Percentiles rank a stretch among this genome's conserved stretches.
Conservation (phyloP, 2,888 invertebrate genomes). For the Scelioninae gen. 1 region DNA sequence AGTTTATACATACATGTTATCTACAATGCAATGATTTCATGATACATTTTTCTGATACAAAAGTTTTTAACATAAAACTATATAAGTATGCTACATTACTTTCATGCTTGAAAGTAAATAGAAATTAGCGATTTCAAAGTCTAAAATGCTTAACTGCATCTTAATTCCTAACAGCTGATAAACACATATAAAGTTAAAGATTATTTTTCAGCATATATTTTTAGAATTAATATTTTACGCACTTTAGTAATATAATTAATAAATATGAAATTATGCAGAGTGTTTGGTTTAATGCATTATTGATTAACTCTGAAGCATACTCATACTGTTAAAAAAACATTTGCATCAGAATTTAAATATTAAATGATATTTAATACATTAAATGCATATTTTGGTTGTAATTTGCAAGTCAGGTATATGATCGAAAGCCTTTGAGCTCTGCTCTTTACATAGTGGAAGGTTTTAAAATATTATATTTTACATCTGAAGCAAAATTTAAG, state of each 20-base stretch:
- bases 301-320: not conserved
- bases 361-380: slow-evolving; percentile 60
- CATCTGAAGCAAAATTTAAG: slow-evolving; percentile 36
- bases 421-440: slow-evolving; percentile 33
- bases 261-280: not conserved
- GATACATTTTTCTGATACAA: slow-evolving; percentile 9
- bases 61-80: slow-evolving; percentile 6
- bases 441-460: slow-evolving; percentile 54
- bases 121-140: no score
- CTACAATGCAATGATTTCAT: slow-evolving; percentile 61
- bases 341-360: slow-evolving; percentile 28
- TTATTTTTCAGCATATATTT: no score
- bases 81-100: slow-evolving; percentile 23
- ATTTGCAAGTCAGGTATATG: slow-evolving; percentile 43
- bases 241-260: not conserved
- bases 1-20: no score
- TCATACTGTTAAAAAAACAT: slow-evolving; percentile 13
- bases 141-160: no score
- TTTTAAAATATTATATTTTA: no score
- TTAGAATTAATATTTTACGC: no score
- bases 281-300: no score
- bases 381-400: slow-evolving; percentile 49
- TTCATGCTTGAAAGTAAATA: not conserved
- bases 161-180: no score
- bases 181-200: no score